phyloP scores from a whole-genome alignment of 2,888 invertebrate species.

The Andrena bicolor region DNA sequence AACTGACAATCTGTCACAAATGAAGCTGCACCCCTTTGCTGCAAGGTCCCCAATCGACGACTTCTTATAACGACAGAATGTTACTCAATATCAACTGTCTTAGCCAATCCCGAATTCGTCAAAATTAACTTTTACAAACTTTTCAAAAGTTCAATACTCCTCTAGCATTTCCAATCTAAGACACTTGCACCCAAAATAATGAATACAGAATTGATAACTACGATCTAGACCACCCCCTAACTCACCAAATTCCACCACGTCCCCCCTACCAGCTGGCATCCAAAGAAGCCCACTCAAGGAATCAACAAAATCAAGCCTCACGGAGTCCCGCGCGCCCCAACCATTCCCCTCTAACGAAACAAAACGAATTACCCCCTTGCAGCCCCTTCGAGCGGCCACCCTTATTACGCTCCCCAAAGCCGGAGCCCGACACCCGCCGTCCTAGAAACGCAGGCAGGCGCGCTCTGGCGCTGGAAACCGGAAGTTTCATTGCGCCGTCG shows the following conservation, averaged over 20 bases:
- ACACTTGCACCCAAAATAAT: too few species aligned
- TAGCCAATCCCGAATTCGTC: too few species aligned
- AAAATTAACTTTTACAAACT: too few species aligned
- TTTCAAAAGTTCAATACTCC: too few species aligned
- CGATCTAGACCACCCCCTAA: too few species aligned
- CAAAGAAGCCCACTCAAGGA: not conserved
- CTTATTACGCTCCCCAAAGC: not conserved
- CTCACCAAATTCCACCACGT: not conserved
- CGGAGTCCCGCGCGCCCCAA: not conserved
- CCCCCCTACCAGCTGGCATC: not conserved
- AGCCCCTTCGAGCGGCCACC: slow-evolving; percentile 8
- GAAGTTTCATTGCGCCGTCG: slow-evolving; percentile 64
- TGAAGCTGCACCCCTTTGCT: too few species aligned
- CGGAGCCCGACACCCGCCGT: not conserved
- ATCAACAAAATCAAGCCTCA: slow-evolving; percentile 9
- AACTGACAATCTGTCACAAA: too few species aligned
- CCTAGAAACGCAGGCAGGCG: slow-evolving; percentile 64
- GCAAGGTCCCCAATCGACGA: too few species aligned
- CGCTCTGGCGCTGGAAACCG: slow-evolving; percentile 69
- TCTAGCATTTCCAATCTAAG: too few species aligned
- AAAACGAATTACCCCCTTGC: not conserved
- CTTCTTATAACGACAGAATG: too few species aligned
- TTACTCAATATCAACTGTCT: too few species aligned
- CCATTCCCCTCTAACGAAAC: not conserved
- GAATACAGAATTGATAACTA: too few species aligned